phyloP scores from a whole-genome alignment of 2,113 vertebrate genomes.

The Epinephelus lanceolatus region DNA sequence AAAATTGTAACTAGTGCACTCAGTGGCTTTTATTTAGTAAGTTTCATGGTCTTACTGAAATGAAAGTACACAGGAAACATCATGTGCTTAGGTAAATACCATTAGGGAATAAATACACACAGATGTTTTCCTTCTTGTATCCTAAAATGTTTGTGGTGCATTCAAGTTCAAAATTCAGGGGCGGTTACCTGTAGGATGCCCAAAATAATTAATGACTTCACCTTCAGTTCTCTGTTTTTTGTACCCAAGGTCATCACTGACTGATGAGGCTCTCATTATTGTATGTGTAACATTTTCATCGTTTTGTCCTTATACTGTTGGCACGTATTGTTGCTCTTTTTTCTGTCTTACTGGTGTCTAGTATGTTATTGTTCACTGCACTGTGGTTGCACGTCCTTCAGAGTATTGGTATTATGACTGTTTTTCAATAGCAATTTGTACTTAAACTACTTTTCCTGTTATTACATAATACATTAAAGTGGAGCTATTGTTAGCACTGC shows the following conservation, averaged over 20 bases:
- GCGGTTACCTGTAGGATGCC: background rate
- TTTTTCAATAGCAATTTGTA: background rate
- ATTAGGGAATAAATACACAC: background rate
- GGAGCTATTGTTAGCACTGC: background rate
- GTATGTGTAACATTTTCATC: background rate
- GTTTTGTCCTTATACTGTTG: background rate
- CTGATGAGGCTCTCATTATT: constrained; percentile 13
- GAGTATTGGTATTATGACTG: background rate
- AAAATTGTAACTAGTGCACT: too few species aligned
- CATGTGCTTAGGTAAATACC: background rate
- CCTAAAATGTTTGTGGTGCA: background rate
- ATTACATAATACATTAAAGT: background rate
- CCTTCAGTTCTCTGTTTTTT: background rate
- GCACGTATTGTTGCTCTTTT: background rate
- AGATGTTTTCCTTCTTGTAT: background rate
- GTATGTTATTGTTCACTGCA: too few species aligned
- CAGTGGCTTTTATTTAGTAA: background rate
- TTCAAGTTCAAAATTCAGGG: background rate
- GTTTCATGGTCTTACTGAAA: background rate
- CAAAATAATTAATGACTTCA: constrained; percentile 33
- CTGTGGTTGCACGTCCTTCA: background rate
- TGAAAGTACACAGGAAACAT: background rate
- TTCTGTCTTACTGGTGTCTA: background rate
- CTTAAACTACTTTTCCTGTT: background rate
- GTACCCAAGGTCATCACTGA: constrained; percentile 8